Conservation (phyloP, 2,113 vertebrate genomes). For the Delphinus delphis region DNA sequence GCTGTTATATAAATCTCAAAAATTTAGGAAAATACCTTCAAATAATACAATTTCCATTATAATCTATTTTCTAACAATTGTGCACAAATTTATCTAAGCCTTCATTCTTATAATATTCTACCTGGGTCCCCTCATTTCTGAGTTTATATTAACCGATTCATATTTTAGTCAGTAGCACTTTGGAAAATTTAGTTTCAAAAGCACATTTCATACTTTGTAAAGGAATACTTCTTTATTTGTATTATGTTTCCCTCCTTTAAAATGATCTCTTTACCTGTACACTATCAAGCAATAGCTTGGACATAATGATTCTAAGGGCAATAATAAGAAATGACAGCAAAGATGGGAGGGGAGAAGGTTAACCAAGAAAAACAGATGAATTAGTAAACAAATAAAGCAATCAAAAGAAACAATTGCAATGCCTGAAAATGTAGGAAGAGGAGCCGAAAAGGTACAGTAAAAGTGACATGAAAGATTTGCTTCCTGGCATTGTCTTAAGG, state of each 20-base stretch:
- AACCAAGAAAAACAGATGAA: neutral
- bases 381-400: neutral
- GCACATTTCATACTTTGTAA: neutral
- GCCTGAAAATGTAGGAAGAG: neutral
- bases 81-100: neutral
- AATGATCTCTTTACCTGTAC: neutral
- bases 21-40: neutral
- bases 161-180: neutral
- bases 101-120: neutral
- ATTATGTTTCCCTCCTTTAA: neutral
- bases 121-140: neutral
- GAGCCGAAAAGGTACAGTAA: neutral
- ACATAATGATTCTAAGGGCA: neutral
- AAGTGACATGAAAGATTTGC: neutral
- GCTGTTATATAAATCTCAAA: neutral
- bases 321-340: neutral
- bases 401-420: neutral
- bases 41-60: neutral
- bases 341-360: neutral
- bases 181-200: neutral
- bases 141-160: neutral
- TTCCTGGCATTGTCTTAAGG: conserved; percentile 43
- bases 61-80: neutral
- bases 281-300: neutral
- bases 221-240: neutral